Conservation (phyloP, 2,113 vertebrate species). For the Mugil cephalus region DNA sequence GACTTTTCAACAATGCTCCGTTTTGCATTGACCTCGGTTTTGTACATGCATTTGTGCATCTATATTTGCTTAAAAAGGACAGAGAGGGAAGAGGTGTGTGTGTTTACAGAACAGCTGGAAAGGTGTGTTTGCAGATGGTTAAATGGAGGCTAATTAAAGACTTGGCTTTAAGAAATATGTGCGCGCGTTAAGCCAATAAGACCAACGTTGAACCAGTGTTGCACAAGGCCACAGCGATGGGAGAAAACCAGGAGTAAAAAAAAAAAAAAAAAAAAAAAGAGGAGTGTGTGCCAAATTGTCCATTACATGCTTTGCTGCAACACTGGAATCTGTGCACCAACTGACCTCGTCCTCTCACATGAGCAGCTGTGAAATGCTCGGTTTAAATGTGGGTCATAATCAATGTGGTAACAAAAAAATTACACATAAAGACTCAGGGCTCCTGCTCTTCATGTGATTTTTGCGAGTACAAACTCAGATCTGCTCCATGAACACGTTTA, state of each 20-base stretch:
- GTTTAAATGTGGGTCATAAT: no score
- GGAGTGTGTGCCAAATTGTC: conserved; percentile 58
- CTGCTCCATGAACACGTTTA: no score
- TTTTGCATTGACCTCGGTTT: background rate
- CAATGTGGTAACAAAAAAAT: no score
- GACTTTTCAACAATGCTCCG: background rate
- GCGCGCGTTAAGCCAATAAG: background rate
- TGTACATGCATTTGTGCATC: background rate
- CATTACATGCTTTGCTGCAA: conserved; percentile 79
- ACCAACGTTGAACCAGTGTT: background rate
- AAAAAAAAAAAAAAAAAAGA: conserved; percentile 4
- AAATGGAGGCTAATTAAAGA: conserved; percentile 13
- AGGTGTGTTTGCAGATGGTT: conserved; percentile 21
- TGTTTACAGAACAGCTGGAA: conserved; percentile 43
- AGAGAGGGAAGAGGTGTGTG: background rate
- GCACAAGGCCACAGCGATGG: background rate
- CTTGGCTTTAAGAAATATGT: background rate
- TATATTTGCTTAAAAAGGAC: background rate
- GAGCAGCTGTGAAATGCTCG: background rate
- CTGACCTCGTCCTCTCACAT: conserved; percentile 47
- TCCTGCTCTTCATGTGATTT: no score
- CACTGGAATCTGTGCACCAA: conserved; percentile 72
- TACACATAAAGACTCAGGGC: no score
- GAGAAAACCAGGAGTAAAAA: conserved; percentile 2
- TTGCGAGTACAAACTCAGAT: no score